These are phyloP conservation scores for Melanchra persicariae DNA, from an alignment of 2,888 invertebrate genomes.

Conservation along the genomic window DNA sequence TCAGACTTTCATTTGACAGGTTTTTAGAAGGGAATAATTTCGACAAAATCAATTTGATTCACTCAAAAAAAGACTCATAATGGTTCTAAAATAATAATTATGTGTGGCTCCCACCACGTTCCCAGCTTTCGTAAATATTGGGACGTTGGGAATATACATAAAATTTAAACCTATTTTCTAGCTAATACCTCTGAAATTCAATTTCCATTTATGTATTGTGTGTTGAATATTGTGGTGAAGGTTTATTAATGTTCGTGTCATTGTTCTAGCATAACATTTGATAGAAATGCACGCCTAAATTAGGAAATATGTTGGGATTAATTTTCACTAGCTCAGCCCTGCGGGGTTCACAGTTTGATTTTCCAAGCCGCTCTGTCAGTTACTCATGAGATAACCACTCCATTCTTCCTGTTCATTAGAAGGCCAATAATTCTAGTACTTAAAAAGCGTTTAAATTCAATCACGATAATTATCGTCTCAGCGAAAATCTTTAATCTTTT, in stretches of 20 bases:
- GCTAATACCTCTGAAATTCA: slow-evolving; percentile 19
- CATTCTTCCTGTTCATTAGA: too few species aligned
- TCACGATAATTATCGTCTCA: too few species aligned
- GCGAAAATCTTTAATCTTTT: too few species aligned
- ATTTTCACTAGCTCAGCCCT: background rate
- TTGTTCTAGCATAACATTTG: slow-evolving; percentile 17
- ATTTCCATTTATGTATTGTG: slow-evolving; percentile 23
- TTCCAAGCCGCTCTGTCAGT: background rate
- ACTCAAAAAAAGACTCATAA: background rate
- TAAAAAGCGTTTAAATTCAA: too few species aligned
- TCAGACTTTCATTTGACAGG: too few species aligned
- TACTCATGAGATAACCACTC: too few species aligned
- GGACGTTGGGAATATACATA: background rate
- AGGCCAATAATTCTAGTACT: too few species aligned
- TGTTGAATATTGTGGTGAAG: slow-evolving; percentile 11
- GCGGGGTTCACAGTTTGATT: background rate
- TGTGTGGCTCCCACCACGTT: too few species aligned
- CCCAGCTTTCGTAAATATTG: background rate
- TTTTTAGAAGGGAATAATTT: too few species aligned
- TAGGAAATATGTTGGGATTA: background rate
- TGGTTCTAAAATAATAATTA: background rate
- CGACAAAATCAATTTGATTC: too few species aligned
- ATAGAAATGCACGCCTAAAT: background rate
- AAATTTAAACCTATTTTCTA: slow-evolving; percentile 4
- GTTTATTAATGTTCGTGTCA: slow-evolving; percentile 12